Evolutionary conservation across 1,140 invertebrate species (phyloP), one percentile per base, ranked within the genome.

Genomic region (Aphelenchoides fujianensis): DNA sequence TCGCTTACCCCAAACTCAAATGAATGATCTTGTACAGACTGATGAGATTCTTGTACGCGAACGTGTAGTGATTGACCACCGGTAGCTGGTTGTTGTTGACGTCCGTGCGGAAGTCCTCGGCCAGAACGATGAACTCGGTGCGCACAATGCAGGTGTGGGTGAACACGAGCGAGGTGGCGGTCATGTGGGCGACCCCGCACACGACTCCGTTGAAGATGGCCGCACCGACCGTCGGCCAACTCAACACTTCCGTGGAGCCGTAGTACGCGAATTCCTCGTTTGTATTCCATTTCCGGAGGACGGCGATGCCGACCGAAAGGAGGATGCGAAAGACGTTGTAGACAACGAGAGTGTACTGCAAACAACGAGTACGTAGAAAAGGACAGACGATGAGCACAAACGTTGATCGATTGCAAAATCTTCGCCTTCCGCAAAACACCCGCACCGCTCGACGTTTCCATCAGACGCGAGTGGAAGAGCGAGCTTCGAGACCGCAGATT

Each of bases 71-170:
- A 12, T 27, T 48, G 1, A 71, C 41, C 5, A 71, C 70, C 5
- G 70, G 66, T 23, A 71, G 41, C 59, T 71, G 70, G 31, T 30
- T 53, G 16, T 23, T 71, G 35, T 71, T 71, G 16, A 19, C 28
- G 19, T 71, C 70, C 5, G n/a, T 34, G 19, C 35, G 27, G 16
- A 71, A 69, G 23, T 71, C 70, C n/a, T 52, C 36, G 5, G 64
- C 63, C 5, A 71, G 32, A 53, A 9, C 35, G 5, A 27, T 30
- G 36, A 53, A 71, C 36, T 71, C 70, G 28, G 34, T 54, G 3
- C 63, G 27, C 0, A 71, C 35, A 53, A 52, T 70, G n/a, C 28
- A 68, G 23, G 55, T n/a, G 36, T 70, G 16, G 59, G 36, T n/a
- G 32, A 31, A 34, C 27, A 71, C 23, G n/a, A 37, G n/a, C 19